Base-by-base conservation (phyloP, 2,888 invertebrate genomes). In the Portevinia maculata region DNA sequence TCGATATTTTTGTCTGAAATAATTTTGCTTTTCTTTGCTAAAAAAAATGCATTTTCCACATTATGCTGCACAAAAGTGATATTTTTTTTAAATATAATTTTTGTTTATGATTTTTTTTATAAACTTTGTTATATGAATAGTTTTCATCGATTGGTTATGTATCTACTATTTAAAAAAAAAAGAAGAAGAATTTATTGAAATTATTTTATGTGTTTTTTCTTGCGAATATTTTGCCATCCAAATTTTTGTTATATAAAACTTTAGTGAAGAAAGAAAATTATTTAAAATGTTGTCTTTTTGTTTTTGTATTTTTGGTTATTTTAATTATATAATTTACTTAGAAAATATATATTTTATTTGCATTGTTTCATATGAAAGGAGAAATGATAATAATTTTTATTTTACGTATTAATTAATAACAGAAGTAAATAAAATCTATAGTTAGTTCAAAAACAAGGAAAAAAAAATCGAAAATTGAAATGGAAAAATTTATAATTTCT, bases 401-500 rank as follows among this genome's bases (percentile, higher is more conserved):
- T 48, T 53, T 78, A 73, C 50, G 57, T 65, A 75, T 70, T 70
- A 75, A 57, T 75, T 53, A 65, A 74, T 50, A 65, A 69, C 62
- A 71, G 32, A 60, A 44, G 73, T 34, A 65, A 19, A 59, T 59
- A 76, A 37, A n/a, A n/a, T n/a, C n/a, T n/a, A n/a, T 46, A 57
- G 70, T 53, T 53, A 70, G 81, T 76, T 76, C 57, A 70, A 76
- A 83, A 11, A 48, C 21, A 59, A 79, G n/a, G 30, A 37, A 13
- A 46, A 48, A 44, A 59, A 57, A 55, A 41, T 15, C 39, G 60
- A 69, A 70, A 64, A 69, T 71, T 46, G 64, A 81, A 64, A 62
- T 81, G 55, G 64, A 76, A 65, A 62, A 78, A 83, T 73, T 83
- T 83, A 83, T 83, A 83, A 83, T 83, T 78, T 83, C 83, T 83